Conservation (phyloP, 2,113 vertebrate species). For the Microtus ochrogaster region DNA sequence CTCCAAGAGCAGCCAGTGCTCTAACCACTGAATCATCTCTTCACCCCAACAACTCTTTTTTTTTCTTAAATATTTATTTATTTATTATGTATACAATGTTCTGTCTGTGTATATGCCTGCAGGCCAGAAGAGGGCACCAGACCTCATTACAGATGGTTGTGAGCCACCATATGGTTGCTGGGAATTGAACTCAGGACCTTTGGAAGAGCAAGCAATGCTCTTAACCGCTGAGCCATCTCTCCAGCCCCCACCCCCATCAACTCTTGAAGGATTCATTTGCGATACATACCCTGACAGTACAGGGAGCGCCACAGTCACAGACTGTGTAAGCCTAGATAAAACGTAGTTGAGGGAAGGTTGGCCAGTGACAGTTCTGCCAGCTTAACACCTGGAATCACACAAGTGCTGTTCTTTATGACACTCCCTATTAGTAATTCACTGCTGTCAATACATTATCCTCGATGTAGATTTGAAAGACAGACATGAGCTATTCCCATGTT, state of each 20-base stretch:
- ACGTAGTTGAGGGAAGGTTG: no score
- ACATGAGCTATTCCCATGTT: neutral
- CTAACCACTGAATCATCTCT: neutral
- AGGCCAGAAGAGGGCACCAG: no score
- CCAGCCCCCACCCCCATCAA: neutral
- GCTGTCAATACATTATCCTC: neutral
- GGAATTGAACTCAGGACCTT: no score
- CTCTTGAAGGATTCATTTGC: neutral
- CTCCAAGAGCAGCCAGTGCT: neutral
- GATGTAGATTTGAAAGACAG: neutral
- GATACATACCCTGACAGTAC: neutral
- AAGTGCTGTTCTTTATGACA: neutral
- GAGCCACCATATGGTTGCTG: no score
- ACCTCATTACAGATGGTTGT: no score
- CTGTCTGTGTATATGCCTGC: no score
- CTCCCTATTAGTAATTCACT: neutral
- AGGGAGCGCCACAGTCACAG: neutral
- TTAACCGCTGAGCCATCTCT: no score
- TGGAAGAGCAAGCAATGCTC: no score
- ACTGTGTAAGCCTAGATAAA: no score
- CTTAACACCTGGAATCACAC: neutral
- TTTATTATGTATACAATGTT: no score
- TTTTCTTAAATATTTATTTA: no score
- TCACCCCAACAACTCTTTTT: no score
- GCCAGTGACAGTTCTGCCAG: neutral